Conservation (phyloP, 2,888 invertebrate species). For the Acronicta aceris region DNA sequence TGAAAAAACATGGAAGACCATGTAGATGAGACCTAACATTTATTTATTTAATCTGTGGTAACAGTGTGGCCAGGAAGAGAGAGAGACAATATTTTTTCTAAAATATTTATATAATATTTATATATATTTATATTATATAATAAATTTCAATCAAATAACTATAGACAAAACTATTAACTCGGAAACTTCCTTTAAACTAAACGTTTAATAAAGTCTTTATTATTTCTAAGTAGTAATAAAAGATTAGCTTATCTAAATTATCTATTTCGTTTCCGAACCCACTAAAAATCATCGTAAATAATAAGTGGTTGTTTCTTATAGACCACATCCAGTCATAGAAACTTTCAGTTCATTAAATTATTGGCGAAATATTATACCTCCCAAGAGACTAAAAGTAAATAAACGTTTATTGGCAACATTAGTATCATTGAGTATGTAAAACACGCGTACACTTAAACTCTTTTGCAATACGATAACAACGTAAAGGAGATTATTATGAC, state of each 20-base stretch:
- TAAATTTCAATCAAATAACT: too few relatives aligned
- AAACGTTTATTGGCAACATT: constrained; percentile 46
- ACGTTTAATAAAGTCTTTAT: neutral
- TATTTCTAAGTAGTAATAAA: neutral
- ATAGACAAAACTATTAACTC: neutral
- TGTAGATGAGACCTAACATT: too few relatives aligned
- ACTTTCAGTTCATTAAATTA: constrained; percentile 19
- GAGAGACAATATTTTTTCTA: too few relatives aligned
- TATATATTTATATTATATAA: too few relatives aligned
- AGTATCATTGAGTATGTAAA: constrained; percentile 57
- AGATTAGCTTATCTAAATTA: neutral
- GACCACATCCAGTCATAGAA: constrained; percentile 8
- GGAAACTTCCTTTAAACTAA: neutral
- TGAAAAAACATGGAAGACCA: too few relatives aligned
- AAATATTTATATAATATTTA: too few relatives aligned
- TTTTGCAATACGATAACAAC: constrained; percentile 63
- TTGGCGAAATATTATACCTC: constrained; percentile 10
- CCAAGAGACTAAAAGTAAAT: constrained; percentile 32
- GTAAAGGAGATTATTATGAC: constrained; percentile 72
- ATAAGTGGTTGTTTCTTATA: neutral
- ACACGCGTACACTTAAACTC: constrained; percentile 59
- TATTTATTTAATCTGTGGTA: too few relatives aligned
- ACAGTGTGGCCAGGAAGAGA: too few relatives aligned
- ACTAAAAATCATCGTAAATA: neutral
- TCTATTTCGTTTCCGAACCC: neutral